A percentile compares a stretch with the other conserved stretches of the same genome.
Conservation (phyloP, 2,797 vertebrate genomes). For the Phrynocephalus forsythii region DNA sequence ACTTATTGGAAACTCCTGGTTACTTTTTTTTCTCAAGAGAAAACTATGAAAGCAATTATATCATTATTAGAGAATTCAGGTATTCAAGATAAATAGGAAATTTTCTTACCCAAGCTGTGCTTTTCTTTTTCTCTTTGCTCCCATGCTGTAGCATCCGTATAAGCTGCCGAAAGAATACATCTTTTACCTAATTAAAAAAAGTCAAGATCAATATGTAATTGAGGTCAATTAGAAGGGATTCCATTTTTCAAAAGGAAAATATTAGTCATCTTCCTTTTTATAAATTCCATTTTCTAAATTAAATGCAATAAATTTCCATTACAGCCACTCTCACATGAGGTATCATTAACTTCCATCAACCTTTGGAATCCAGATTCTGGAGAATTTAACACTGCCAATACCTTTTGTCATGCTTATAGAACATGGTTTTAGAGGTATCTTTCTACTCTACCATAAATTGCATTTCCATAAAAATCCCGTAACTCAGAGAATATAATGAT, state of each 20-base stretch:
- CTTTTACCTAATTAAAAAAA: conserved; percentile 75
- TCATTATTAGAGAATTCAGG: not conserved
- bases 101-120: conserved; percentile 76
- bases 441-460: not conserved
- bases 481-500: not conserved
- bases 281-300: conserved; percentile 23
- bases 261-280: not conserved
- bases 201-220: not conserved
- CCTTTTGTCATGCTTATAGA: not conserved
- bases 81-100: not conserved
- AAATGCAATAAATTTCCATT: not conserved
- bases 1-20: too few relatives aligned
- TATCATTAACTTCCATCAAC: conserved; percentile 7
- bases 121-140: conserved; percentile 79
- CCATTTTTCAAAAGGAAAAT: conserved; percentile 32
- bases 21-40: too few relatives aligned
- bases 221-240: conserved; percentile 5
- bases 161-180: conserved; percentile 79
- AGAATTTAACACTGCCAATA: not conserved
- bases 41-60: not conserved
- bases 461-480: conserved; percentile 12
- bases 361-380: not conserved
- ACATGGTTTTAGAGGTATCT: not conserved
- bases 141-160: conserved; percentile 79
- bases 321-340: not conserved